Evolutionary conservation across 2,888 invertebrate species (phyloP), one percentile per base, ranked within the genome.

Genomic region (Amblyjoppa proteus): DNA sequence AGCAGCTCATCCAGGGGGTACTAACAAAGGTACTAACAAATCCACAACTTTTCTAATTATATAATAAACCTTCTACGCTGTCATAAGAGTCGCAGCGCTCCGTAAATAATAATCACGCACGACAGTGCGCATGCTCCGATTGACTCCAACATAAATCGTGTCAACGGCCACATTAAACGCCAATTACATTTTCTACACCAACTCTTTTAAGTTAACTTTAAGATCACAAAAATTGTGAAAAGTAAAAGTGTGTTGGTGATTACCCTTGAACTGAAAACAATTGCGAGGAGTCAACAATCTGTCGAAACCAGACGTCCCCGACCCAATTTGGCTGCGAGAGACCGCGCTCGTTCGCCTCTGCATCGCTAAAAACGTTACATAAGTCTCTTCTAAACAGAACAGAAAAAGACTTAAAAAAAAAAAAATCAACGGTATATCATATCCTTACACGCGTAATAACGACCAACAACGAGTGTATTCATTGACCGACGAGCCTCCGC

Each of bases 181-280:
- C 51, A 16, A 58, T 76, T 45, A n/a, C 4, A 71, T 38, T 51
- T 13, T 31, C 71, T 51, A 75, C 53, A 49, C 25, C 7, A 28
- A 58, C 7, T 38, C 28, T 16, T 34, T 64, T 16, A 38, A 41
- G 11, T 45, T 31, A 25, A 38, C 68, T 68, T 31, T 2, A 45
- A 74, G 11, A 68, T 49, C 45, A 16, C 5, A 73, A 4, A 73
- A 4, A 70, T 41, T 11, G 25, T 61, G 66, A 53, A 49, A 81
- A 83, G 85, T 85, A 85, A 85, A 87, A 87, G 81, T 87, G 68
- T 34, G 76, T 80, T 28, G 53, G 45, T 61, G 79, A 41, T 58
- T 77, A 45, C 77, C 88, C 88, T 85, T 88, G 88, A 85, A 86
- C 86, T 86, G 81, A 74, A 87, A 87, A 83, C 79, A 82, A 88